Percentiles rank a stretch among this genome's conserved stretches.
Conservation (phyloP, 1,140 invertebrate genomes). For the Eriosoma lanigerum region DNA sequence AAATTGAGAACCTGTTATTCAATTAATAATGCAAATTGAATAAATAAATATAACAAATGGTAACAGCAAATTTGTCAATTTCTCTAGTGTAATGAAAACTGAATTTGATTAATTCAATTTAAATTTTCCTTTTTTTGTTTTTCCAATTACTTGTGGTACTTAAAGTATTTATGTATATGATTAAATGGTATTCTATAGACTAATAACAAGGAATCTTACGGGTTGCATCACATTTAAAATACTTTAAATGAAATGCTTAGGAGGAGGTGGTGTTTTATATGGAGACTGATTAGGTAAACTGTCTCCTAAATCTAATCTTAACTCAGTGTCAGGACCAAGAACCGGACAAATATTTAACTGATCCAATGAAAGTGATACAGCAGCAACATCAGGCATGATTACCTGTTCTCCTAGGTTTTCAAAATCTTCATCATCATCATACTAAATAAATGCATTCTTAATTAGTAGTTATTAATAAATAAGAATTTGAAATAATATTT, state of each 20-base stretch:
- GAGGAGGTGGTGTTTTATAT: conserved; percentile 48
- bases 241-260: conserved; percentile 45
- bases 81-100: not conserved
- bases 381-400: conserved; percentile 45
- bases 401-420: conserved; percentile 33
- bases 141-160: not conserved
- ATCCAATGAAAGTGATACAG: conserved; percentile 43
- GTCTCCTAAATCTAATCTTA: conserved; percentile 36
- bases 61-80: conserved; percentile 1
- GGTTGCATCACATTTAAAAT: not conserved
- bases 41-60: not conserved
- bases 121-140: not conserved
- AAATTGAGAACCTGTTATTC: not conserved
- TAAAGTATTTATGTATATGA: no score
- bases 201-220: conserved; percentile 11
- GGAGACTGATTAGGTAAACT: conserved; percentile 45
- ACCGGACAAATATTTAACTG: conserved; percentile 39
- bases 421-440: conserved; percentile 36
- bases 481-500: not conserved
- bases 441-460: conserved; percentile 19
- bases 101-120: not conserved
- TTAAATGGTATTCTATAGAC: not conserved
- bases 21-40: not conserved
- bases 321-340: conserved; percentile 32
- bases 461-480: not conserved